Evolutionary conservation across 2,113 vertebrate species (phyloP), one percentile per base, ranked within the genome.

Genomic region (Gorsachius goisagi): DNA sequence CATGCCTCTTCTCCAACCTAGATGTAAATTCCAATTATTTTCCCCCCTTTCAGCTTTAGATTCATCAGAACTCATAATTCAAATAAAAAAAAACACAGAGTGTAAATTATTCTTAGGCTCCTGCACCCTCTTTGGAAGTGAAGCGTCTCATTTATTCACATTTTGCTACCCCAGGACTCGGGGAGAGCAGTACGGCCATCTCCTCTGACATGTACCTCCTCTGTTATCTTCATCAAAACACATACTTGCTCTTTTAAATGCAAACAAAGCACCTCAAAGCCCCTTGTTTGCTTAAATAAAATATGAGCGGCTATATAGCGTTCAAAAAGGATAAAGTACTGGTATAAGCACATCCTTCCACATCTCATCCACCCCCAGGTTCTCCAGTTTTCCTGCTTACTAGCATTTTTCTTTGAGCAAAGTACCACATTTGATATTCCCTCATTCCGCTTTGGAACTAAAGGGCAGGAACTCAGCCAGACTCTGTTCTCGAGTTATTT

Each of bases 111-210:
- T 59, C n/a, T 27, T 9, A 5, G 30, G 45, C 16, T 13, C 11
- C 20, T 13, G 8, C 39, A 37, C 12, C 10, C 11, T n/a, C 18
- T 30, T 35, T 35, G 52, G 59, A 66, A 78, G 14, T 3, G 5
- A 52, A 52, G 17, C 0, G 0, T 45, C 58, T 45, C 11, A 6
- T 22, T 44, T 37, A n/a, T 12, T 44, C 26, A 7, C 16, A 10
- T 63, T 69, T 56, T 27, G 16, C 24, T 32, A 9, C 4, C 30
- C 30, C 39, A 32, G 67, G 23, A 53, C 19, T 21, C 3, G 0
- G 8, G 33, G 19, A 27, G 11, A 26, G 3, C 0, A 10, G 13
- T 47, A 26, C n/a, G 24, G 21, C 39, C 33, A 2, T 12, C 45
- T 68, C 32, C 45, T 66, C 35, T 13, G 33, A 17, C n/a, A 41